Percentiles rank a stretch among this genome's conserved stretches.
Conservation (phyloP, 2,888 invertebrate species). For the Cyclophora punctaria region DNA sequence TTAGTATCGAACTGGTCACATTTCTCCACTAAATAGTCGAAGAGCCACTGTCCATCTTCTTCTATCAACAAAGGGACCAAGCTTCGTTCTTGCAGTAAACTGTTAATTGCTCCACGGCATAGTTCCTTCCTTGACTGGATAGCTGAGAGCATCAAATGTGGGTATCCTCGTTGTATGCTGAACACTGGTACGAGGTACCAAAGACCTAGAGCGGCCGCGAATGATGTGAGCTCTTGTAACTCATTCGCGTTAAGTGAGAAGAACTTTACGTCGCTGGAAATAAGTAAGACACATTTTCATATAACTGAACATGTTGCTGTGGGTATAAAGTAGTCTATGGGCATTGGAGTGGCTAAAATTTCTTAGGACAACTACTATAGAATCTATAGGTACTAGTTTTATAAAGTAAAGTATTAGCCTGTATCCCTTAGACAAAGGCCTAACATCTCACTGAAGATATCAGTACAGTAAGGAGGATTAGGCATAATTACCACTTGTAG, state of each 20-base stretch:
- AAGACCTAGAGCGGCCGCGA: constrained; percentile 58
- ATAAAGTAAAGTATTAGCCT: too few species aligned
- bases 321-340: too few species aligned
- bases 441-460: too few species aligned
- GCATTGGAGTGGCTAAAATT: too few species aligned
- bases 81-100: constrained; percentile 40
- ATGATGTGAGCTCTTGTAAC: constrained; percentile 45
- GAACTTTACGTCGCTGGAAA: constrained; percentile 49
- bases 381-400: too few species aligned
- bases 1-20: constrained; percentile 67
- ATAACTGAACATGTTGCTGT: too few species aligned
- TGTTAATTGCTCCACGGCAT: constrained; percentile 53
- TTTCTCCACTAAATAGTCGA: constrained; percentile 68
- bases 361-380: too few species aligned
- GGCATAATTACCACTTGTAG: too few species aligned
- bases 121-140: constrained; percentile 39
- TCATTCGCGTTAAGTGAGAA: constrained; percentile 40
- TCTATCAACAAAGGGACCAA: constrained; percentile 53
- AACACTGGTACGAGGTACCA: constrained; percentile 63
- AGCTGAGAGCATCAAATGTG: constrained; percentile 44
- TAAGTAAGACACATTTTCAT: background rate
- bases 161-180: constrained; percentile 52
- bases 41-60: constrained; percentile 64
- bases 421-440: too few species aligned
- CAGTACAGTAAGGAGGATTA: too few species aligned